phyloP scores from a whole-genome alignment of 2,888 invertebrate genomes.

The Gandaritis pyraliata region DNA sequence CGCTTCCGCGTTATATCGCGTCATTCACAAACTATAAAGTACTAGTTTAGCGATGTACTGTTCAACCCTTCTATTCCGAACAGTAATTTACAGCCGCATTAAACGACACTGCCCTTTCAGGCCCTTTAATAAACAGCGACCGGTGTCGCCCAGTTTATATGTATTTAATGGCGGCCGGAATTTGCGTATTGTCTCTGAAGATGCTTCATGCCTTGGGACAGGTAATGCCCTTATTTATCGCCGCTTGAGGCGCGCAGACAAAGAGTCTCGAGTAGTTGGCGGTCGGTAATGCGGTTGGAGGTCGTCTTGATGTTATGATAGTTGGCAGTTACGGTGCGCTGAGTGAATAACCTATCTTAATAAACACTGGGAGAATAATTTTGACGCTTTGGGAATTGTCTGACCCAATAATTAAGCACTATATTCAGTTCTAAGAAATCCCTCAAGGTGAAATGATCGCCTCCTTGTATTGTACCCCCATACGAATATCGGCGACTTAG shows the following conservation, averaged over 20 bases:
- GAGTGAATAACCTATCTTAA: slow-evolving; percentile 47
- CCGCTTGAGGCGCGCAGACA: slow-evolving; percentile 70
- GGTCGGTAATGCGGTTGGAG: slow-evolving; percentile 42
- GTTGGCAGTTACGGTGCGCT: slow-evolving; percentile 50
- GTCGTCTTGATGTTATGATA: slow-evolving; percentile 62
- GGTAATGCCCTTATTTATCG: slow-evolving; percentile 81
- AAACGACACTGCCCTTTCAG: slow-evolving; percentile 48
- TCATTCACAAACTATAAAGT: slow-evolving; percentile 11
- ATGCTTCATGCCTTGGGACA: slow-evolving; percentile 70
- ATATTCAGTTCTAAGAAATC: background rate
- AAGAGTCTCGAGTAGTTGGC: slow-evolving; percentile 66
- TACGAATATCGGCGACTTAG: no score
- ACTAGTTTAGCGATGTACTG: slow-evolving; percentile 17
- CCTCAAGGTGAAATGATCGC: background rate
- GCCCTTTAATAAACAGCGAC: slow-evolving; percentile 66
- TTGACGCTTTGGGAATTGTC: slow-evolving; percentile 7
- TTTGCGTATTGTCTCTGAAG: slow-evolving; percentile 78
- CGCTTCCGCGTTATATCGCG: background rate
- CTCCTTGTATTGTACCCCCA: no score
- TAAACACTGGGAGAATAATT: slow-evolving; percentile 39
- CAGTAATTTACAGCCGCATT: slow-evolving; percentile 42
- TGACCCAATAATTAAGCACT: background rate
- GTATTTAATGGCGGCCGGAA: slow-evolving; percentile 73
- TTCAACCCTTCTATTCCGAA: slow-evolving; percentile 32
- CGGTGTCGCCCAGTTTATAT: slow-evolving; percentile 70